These are phyloP conservation scores for Synchiropus splendidus DNA, from an alignment of 2,113 vertebrate genomes.

Conservation along the genomic window DNA sequence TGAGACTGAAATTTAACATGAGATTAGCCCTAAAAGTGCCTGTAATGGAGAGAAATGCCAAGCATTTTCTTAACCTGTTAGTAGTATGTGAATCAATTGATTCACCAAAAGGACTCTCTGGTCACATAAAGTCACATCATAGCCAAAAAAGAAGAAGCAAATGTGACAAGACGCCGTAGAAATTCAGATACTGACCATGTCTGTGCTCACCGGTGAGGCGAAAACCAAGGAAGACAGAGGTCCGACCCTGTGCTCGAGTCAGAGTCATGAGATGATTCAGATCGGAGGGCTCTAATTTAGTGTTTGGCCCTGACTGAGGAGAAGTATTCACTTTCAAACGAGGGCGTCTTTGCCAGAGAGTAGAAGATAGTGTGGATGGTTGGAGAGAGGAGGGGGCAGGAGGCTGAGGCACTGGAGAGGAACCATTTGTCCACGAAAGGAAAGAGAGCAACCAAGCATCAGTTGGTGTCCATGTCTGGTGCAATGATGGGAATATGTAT, in stretches of 20 bases:
- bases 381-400: slow-evolving; percentile 1
- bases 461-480: too few species aligned
- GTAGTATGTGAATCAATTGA: too few species aligned
- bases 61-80: too few species aligned
- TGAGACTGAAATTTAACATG: too few species aligned
- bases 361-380: slow-evolving; percentile 10
- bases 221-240: slow-evolving; percentile 25
- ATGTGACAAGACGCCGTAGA: not conserved
- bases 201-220: too few species aligned
- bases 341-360: slow-evolving; percentile 49
- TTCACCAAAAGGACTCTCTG: slow-evolving; percentile 66
- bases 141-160: slow-evolving; percentile 41
- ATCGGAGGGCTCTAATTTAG: slow-evolving; percentile 75
- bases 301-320: slow-evolving; percentile 58
- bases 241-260: slow-evolving; percentile 43
- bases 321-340: slow-evolving; percentile 62
- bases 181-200: not conserved
- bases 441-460: too few species aligned
- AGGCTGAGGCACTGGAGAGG: slow-evolving; percentile 19
- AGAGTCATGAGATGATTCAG: slow-evolving; percentile 62
- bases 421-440: slow-evolving; percentile 32
- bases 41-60: too few species aligned
- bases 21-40: too few species aligned
- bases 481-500: too few species aligned
- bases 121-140: slow-evolving; percentile 31